Conservation (phyloP, 2,113 vertebrate genomes). For the Petrocephalus zakoni region DNA sequence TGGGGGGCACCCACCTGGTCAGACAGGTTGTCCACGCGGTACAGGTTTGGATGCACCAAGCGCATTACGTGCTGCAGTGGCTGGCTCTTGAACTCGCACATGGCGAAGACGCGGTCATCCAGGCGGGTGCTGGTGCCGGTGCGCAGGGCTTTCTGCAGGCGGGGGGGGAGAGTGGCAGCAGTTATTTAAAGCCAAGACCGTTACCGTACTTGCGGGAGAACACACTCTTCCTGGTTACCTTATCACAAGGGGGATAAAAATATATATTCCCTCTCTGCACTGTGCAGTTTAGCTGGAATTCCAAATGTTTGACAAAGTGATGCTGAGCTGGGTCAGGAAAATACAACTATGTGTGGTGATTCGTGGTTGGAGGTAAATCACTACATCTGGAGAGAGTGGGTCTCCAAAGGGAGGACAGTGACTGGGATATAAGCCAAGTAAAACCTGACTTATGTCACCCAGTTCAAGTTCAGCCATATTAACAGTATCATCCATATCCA, state of each 20-base stretch:
- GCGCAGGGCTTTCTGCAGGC: constrained; percentile 82
- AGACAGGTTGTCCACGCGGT: constrained; percentile 83
- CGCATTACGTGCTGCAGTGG: constrained; percentile 86
- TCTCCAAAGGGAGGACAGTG: background rate
- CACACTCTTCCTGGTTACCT: background rate
- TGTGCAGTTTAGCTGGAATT: background rate
- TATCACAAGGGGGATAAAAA: background rate
- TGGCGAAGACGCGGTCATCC: constrained; percentile 89
- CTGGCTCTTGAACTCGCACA: constrained; percentile 95
- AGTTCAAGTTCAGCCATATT: background rate
- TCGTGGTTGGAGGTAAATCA: background rate
- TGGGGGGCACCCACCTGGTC: constrained; percentile 71
- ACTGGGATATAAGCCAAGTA: background rate
- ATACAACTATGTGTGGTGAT: background rate
- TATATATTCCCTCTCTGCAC: background rate
- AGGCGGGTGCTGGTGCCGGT: constrained; percentile 85
- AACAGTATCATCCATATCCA: background rate
- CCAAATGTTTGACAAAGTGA: background rate
- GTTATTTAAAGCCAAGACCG: background rate
- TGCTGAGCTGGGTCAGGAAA: background rate
- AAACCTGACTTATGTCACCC: background rate
- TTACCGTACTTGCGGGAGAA: background rate
- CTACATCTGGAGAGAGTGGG: background rate
- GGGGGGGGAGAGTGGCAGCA: background rate
- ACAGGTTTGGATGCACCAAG: constrained; percentile 86